Evolutionary conservation across 2,797 vertebrate genomes (phyloP).

Genomic region (Phrynocephalus forsythii): DNA sequence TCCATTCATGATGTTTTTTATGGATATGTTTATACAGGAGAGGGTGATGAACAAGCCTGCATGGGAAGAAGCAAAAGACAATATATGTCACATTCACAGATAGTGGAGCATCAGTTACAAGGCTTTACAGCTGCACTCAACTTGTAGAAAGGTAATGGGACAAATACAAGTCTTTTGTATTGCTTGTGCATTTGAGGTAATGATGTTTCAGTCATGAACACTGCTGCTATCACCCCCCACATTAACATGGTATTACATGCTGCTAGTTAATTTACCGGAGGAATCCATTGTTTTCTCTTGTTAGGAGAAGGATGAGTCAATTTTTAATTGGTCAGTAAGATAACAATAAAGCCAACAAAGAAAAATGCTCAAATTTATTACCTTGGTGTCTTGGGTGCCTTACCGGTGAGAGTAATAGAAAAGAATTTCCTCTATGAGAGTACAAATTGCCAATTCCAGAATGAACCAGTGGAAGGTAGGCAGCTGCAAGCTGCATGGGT

Average conservation of each 20-base stretch:
- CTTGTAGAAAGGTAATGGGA: not conserved
- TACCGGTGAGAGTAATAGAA: constrained; percentile 96
- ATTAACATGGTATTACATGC: not conserved
- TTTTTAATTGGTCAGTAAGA: not conserved
- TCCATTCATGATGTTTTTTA: constrained; percentile 97
- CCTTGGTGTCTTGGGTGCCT: constrained; percentile 36
- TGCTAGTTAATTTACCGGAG: not conserved
- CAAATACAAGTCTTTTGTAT: not conserved
- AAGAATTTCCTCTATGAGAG: constrained; percentile 86
- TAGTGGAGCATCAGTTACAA: too few species aligned
- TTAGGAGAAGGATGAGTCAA: not conserved
- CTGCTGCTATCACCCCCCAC: not conserved
- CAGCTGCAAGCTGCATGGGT: constrained; percentile 84
- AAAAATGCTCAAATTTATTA: not conserved
- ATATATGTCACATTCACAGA: not conserved
- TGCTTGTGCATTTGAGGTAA: not conserved
- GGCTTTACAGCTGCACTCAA: too few species aligned
- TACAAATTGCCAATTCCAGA: constrained; percentile 82
- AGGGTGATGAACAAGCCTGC: constrained; percentile 90
- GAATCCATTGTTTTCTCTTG: not conserved
- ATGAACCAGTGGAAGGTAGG: constrained; percentile 92
- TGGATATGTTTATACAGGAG: constrained; percentile 88
- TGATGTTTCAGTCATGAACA: not conserved
- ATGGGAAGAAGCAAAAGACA: not conserved
- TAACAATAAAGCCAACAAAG: not conserved